These are phyloP conservation scores for Camponotus fellah DNA, from an alignment of 2,888 invertebrate species.

Conservation along the genomic window DNA sequence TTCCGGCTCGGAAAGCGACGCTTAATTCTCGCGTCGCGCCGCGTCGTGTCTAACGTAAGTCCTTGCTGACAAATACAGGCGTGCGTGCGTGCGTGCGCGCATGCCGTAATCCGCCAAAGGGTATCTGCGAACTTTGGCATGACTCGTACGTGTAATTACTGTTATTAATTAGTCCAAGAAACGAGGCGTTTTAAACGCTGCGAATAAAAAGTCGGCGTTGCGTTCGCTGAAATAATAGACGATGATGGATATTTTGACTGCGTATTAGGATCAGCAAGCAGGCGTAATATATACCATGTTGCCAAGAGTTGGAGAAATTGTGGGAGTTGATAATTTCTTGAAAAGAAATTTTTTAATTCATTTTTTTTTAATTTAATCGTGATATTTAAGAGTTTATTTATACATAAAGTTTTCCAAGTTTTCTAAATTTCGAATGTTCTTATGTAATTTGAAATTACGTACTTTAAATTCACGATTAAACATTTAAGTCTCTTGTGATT, in stretches of 20 bases:
- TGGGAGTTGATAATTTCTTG: not conserved
- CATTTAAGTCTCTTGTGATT: not conserved
- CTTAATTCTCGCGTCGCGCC: slow-evolving; percentile 53
- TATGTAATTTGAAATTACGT: not conserved
- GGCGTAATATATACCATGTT: not conserved
- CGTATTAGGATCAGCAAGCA: not conserved
- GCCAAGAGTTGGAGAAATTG: not conserved
- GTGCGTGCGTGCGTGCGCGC: slow-evolving; percentile 47
- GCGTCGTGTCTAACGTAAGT: slow-evolving; percentile 72
- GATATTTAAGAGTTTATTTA: not conserved
- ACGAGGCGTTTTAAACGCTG: not conserved
- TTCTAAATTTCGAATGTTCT: not conserved
- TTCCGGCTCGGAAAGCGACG: slow-evolving; percentile 64
- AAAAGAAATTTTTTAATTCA: not conserved
- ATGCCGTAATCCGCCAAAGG: slow-evolving; percentile 65
- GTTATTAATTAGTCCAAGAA: slow-evolving; percentile 78
- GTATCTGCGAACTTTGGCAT: slow-evolving; percentile 77
- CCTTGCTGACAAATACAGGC: slow-evolving; percentile 81
- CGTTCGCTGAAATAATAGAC: not conserved
- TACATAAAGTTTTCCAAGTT: not conserved
- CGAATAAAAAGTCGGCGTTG: not conserved
- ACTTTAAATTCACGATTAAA: not conserved
- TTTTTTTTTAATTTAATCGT: not conserved
- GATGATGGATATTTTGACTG: not conserved
- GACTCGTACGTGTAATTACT: slow-evolving; percentile 83